phyloP scores from a whole-genome alignment of 2,113 vertebrate species.

The Aix galericulata region DNA sequence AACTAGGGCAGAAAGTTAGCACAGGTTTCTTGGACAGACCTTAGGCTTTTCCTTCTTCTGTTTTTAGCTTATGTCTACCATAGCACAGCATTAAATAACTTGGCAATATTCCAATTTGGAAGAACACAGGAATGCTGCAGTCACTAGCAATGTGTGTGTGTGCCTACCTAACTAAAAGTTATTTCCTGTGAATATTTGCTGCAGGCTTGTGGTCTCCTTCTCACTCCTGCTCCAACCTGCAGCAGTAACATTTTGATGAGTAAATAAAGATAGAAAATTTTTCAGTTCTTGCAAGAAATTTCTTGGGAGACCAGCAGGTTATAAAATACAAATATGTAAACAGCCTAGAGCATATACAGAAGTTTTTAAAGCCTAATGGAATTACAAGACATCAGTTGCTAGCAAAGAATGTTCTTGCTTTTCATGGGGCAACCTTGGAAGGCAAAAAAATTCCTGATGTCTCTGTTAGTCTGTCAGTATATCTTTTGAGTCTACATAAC shows the following conservation, averaged over 20 bases:
- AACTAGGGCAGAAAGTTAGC: not conserved
- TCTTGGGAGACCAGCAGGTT: not conserved
- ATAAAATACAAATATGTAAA: not conserved
- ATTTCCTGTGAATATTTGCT: not conserved
- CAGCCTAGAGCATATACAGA: not conserved
- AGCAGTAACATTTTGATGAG: not conserved
- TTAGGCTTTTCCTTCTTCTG: not conserved
- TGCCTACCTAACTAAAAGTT: not conserved
- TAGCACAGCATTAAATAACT: not conserved
- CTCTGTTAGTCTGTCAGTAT: not conserved
- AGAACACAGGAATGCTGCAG: not conserved
- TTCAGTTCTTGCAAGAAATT: not conserved
- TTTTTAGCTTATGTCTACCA: not conserved
- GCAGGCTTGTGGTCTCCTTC: not conserved
- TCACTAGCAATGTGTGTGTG: not conserved
- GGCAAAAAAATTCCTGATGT: not conserved
- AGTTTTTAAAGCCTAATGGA: not conserved
- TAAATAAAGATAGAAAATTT: not conserved
- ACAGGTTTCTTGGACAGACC: not conserved
- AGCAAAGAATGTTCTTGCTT: not conserved
- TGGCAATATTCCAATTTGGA: not conserved
- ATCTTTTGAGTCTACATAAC: not conserved
- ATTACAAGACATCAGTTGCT: not conserved
- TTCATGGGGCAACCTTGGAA: not conserved
- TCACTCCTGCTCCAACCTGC: not conserved